A percentile compares a stretch with the other conserved stretches of the same genome.
Evolutionary conservation across 2,113 vertebrate species (phyloP).

Genomic region (Centropus unirufus): DNA sequence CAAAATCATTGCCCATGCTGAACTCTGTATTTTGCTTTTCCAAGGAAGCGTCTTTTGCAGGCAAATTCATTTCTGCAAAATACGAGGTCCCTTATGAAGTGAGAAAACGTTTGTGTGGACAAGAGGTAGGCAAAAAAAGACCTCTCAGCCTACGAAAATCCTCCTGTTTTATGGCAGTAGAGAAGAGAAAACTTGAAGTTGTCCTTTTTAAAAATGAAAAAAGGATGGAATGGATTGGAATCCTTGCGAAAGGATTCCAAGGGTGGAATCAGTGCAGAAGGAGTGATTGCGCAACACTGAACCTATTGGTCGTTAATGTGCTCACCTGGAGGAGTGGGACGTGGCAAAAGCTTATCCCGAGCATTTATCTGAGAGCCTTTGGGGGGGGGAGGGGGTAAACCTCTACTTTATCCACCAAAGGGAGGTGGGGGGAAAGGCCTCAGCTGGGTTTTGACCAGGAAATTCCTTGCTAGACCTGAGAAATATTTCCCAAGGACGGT

Average conservation of each 20-base stretch:
- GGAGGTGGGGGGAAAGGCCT: not conserved
- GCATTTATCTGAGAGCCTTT: not conserved
- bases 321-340: not conserved
- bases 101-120: not conserved
- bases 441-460: not conserved
- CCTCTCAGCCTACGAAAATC: not conserved
- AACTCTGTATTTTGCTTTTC: not conserved
- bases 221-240: too few species aligned
- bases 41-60: not conserved
- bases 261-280: not conserved
- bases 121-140: not conserved
- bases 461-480: not conserved
- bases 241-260: not conserved
- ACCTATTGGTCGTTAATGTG: not conserved
- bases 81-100: not conserved
- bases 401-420: not conserved
- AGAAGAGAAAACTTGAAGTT: not conserved
- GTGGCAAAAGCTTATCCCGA: not conserved
- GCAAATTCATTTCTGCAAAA: not conserved
- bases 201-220: not conserved
- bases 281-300: not conserved
- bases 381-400: not conserved
- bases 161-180: not conserved
- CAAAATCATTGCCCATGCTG: fast-evolving
- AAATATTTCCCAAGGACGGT: not conserved